Base-by-base conservation (phyloP, 1,140 invertebrate species). In the Drosophila bocki region DNA sequence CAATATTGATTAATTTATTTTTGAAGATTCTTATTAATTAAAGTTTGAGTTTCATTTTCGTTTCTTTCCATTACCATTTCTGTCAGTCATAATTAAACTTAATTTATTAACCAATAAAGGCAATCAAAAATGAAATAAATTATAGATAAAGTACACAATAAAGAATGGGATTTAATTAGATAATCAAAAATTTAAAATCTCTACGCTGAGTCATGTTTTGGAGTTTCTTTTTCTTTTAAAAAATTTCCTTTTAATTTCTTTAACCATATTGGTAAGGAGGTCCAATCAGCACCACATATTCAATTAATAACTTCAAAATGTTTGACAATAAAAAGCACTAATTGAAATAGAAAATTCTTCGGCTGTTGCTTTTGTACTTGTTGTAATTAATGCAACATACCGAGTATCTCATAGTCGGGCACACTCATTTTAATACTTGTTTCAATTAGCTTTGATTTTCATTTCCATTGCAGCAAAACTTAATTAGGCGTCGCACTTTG, bases 401-500 rank as follows among this genome's bases (percentile, higher is more conserved):
- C 12, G 7, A 33, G 51, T 54, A 37, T 37, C 17, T 22, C 2
- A 19, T 9, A 37, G 33, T 54, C 50, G 7, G 19, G 12, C 17
- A 53, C 17, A 35, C 12, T 35, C 6, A 11, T 33, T 32, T 17
- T 13, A 1, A 22, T 35, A 39, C 33, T 22, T 39, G 8, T 33
- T 74, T 74, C 70, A 72, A 74, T 75, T 74, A 51, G 53, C 60
- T 11, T n/a, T n/a, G 22, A 67, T 76, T 58, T 67, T 48, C 35
- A 76, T 15, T 71, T 48, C 15, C 42, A 48, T 48, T 37, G 41
- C 32, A 53, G 51, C 53, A 50, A 65, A 65, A 32, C 68, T 22
- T 79, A 79, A 79, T 79, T 79, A 72, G 76, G 77, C 77, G 77
- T 79, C 59, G 51, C 74, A 54, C 57, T 70, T 22, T 62, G 48